phyloP scores from a whole-genome alignment of 2,797 vertebrate genomes.

The Rousettus madagascariensis region DNA sequence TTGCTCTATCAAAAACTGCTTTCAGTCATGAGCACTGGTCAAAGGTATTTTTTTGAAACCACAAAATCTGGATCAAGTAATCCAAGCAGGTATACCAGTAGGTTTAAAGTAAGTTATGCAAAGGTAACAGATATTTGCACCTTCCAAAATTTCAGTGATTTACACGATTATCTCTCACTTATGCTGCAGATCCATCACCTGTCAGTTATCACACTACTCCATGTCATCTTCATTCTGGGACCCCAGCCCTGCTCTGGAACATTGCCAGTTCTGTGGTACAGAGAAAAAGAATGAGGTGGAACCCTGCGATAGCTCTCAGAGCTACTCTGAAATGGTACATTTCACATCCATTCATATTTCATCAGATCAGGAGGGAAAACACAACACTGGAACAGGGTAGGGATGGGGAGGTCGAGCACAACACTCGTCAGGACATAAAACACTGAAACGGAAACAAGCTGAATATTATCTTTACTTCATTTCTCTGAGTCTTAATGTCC shows the following conservation, averaged over 20 bases:
- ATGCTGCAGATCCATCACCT: background rate
- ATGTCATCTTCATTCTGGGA: background rate
- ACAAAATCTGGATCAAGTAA: background rate
- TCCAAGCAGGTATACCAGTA: background rate
- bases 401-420: accelerated
- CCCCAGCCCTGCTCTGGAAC: background rate
- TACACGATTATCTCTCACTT: background rate
- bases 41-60: background rate
- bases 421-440: background rate
- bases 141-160: background rate
- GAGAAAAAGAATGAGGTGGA: background rate
- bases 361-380: background rate
- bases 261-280: background rate
- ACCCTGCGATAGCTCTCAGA: background rate
- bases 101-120: background rate
- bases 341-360: background rate
- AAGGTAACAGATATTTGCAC: background rate
- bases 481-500: background rate
- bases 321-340: background rate
- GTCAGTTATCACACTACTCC: background rate
- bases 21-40: background rate
- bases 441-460: background rate
- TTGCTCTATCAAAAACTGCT: background rate
- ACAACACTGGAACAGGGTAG: background rate
- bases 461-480: background rate